Base-by-base conservation (phyloP, 2,888 invertebrate genomes). In the Diarsia mendica region DNA sequence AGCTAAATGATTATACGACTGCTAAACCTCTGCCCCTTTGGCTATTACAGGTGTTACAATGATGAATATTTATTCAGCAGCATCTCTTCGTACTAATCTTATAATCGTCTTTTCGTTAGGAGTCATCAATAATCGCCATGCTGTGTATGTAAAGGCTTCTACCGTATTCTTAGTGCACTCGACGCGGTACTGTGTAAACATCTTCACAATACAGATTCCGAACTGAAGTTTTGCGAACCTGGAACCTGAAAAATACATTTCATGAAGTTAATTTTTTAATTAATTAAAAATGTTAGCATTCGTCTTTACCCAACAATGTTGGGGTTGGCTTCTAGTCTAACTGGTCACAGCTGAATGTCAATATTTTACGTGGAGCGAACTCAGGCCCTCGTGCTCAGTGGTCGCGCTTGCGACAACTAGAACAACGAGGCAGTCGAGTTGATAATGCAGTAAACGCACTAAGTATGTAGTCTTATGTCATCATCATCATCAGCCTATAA, bases 161-260 rank as follows among this genome's bases (percentile, higher is more conserved):
- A 76, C 79, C 0, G 93, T 92, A 49, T 88, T 89, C 8, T 80
- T 69, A 0, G 92, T 89, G n/a, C 88, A 83, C 61, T 90, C 88
- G 5, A 93, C 88, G 15, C 89, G 87, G 67, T 88, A 93, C 20
- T 88, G 90, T 0, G 87, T 86, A 3, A 94, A 72, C 0, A 94
- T 28, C 55, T 90, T 90, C 5, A 87, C 86, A 3, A 93, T 77
- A 33, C 90, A 91, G 0, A 91, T 86, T 3, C 88, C 86, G 49
- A 88, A 91, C 72, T 93, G 93, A 5, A 92, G 55, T 67, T 89
- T 90, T 4, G 91, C 93, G 49, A 93, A 89, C 49, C 90, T 88
- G 55, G 89, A 83, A 44, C 93, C 93, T 93, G 85, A 89, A 90
- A 10, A 66, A 9, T 28, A 58, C 15, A 28, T 23, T 13, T 23